Conservation (phyloP, 1,140 invertebrate genomes). For the Leptoteleia sp. region DNA sequence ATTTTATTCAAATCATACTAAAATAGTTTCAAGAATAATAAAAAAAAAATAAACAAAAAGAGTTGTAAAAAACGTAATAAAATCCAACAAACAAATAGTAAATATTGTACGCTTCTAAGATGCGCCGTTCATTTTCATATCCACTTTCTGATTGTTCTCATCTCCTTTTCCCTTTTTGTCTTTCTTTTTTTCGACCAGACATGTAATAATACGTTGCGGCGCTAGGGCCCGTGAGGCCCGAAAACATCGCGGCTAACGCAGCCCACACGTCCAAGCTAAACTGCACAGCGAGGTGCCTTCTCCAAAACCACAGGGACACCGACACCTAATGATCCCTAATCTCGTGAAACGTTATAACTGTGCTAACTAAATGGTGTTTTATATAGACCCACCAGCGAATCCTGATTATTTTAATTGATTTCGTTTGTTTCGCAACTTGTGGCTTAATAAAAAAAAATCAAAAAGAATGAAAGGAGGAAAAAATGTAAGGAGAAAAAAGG, state of each 20-base stretch:
- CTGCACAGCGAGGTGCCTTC: slow-evolving; percentile 63
- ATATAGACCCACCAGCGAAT: slow-evolving; percentile 42
- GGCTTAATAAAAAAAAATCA: background rate
- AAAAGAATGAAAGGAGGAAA: too few relatives aligned
- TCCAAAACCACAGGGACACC: slow-evolving; percentile 66
- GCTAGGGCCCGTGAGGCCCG: slow-evolving; percentile 42
- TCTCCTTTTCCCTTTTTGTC: slow-evolving; percentile 17
- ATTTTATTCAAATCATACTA: too few relatives aligned
- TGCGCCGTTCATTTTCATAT: slow-evolving; percentile 48
- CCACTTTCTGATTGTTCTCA: slow-evolving; percentile 43
- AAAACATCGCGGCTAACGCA: slow-evolving; percentile 58
- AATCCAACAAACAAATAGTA: slow-evolving; percentile 8
- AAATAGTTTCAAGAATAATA: too few relatives aligned
- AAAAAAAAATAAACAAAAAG: too few relatives aligned
- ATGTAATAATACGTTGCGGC: slow-evolving; percentile 64
- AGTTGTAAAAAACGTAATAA: slow-evolving; percentile 7
- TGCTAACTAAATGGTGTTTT: slow-evolving; percentile 66
- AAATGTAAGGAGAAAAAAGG: too few relatives aligned
- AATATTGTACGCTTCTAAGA: background rate
- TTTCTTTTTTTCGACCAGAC: slow-evolving; percentile 51
- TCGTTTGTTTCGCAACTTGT: slow-evolving; percentile 38
- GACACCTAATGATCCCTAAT: slow-evolving; percentile 70
- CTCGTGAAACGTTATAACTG: slow-evolving; percentile 64
- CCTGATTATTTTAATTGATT: slow-evolving; percentile 56
- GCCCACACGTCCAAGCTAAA: slow-evolving; percentile 63